phyloP scores from a whole-genome alignment of 1,140 invertebrate species.

The Drosophila micromelanica region DNA sequence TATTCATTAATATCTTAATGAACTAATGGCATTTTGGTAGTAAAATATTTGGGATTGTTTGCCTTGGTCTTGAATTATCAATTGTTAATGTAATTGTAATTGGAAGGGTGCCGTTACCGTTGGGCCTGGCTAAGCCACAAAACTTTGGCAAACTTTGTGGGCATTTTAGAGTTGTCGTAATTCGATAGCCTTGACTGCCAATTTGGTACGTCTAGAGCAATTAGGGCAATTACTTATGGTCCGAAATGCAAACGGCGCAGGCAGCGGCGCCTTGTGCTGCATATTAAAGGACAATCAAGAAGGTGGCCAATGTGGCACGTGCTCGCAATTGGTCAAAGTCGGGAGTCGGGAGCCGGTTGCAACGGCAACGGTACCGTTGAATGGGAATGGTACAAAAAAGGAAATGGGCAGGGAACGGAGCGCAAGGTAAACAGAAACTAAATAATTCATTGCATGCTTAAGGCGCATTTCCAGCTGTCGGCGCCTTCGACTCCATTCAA shows the following conservation, averaged over 20 bases:
- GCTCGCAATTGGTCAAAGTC: constrained; percentile 22
- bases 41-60: no score
- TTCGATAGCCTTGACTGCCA: constrained; percentile 14
- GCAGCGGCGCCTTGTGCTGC: constrained; percentile 17
- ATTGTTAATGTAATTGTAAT: constrained; percentile 10
- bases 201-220: constrained; percentile 16
- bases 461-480: constrained; percentile 37
- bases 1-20: background rate
- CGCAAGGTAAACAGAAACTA: constrained; percentile 22
- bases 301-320: constrained; percentile 23
- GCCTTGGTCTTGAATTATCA: background rate
- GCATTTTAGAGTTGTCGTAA: constrained; percentile 5
- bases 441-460: constrained; percentile 49
- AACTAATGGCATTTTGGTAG: background rate
- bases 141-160: background rate
- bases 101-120: constrained; percentile 4
- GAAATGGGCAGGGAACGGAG: background rate
- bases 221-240: constrained; percentile 30
- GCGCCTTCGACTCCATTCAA: constrained; percentile 17
- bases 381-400: background rate
- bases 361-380: background rate
- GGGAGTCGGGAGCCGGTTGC: background rate
- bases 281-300: constrained; percentile 39
- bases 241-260: constrained; percentile 10
- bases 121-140: constrained; percentile 3